Conservation (phyloP, 2,797 vertebrate genomes). For the Pyrocephalus nanus region DNA sequence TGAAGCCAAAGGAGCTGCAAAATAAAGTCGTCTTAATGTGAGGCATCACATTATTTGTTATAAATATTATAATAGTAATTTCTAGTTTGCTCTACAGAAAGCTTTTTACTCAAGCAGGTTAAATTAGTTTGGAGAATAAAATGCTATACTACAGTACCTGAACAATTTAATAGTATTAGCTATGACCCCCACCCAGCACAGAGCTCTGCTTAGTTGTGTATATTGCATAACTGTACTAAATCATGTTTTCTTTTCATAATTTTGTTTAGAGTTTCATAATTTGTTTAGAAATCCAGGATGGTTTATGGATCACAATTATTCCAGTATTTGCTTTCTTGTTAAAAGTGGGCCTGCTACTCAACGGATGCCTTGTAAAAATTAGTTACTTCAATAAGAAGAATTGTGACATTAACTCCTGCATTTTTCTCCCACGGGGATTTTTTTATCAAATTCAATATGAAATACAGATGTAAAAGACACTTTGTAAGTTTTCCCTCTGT, state of each 20-base stretch:
- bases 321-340: not conserved
- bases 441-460: not conserved
- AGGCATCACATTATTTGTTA: not conserved
- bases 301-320: not conserved
- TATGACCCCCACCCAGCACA: not conserved
- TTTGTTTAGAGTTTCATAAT: not conserved
- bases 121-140: not conserved
- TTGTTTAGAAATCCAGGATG: not conserved
- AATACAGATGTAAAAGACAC: not conserved
- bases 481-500: too few relatives aligned
- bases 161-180: not conserved
- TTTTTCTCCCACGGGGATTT: not conserved
- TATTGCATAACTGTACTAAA: not conserved
- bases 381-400: not conserved
- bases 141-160: not conserved
- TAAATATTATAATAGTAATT: not conserved
- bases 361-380: not conserved
- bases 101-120: not conserved
- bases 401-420: not conserved
- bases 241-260: not conserved
- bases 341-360: not conserved
- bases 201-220: not conserved
- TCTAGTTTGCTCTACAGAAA: not conserved
- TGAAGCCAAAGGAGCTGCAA: not conserved
- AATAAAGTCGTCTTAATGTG: not conserved